A percentile compares a stretch with the other conserved stretches of the same genome.
These are phyloP conservation scores for Sander lucioperca DNA, from an alignment of 2,113 vertebrate genomes.

Conservation along the genomic window DNA sequence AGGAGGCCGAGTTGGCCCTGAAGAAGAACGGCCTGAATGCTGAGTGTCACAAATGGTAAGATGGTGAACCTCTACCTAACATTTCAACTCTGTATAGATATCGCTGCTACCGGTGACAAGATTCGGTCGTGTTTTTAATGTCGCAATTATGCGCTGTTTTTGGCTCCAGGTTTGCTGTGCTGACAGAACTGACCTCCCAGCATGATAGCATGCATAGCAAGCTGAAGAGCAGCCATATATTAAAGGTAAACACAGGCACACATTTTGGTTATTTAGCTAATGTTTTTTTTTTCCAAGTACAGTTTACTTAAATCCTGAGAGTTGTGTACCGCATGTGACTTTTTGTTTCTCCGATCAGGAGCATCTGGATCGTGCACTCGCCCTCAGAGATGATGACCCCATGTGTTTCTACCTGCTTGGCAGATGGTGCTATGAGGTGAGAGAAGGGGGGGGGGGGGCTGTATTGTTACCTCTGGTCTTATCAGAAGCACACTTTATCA, in stretches of 20 bases:
- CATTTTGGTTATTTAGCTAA: not conserved
- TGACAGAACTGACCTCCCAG: constrained; percentile 65
- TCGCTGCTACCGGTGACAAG: not conserved
- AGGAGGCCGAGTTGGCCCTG: constrained; percentile 87
- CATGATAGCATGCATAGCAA: constrained; percentile 81
- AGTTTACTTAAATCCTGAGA: not conserved
- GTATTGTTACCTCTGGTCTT: not conserved
- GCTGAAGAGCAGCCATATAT: constrained; percentile 78
- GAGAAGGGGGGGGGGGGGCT: not conserved
- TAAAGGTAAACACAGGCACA: constrained; percentile 77
- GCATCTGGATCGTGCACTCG: constrained; percentile 79
- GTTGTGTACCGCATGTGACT: not conserved
- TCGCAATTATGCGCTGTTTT: not conserved
- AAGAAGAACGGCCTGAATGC: constrained; percentile 86
- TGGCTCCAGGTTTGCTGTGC: constrained; percentile 78
- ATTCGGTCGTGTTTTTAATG: not conserved
- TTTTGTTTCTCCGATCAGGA: constrained; percentile 67
- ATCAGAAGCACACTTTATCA: not conserved
- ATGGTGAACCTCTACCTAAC: not conserved
- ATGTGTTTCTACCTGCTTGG: constrained; percentile 83
- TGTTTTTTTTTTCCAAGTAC: not conserved
- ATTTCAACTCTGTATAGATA: not conserved
- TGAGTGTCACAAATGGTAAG: constrained; percentile 93
- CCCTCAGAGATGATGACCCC: constrained; percentile 77
- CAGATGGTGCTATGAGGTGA: constrained; percentile 85